phyloP scores from a whole-genome alignment of 2,113 vertebrate species.

The Micronycteris hirsuta region DNA sequence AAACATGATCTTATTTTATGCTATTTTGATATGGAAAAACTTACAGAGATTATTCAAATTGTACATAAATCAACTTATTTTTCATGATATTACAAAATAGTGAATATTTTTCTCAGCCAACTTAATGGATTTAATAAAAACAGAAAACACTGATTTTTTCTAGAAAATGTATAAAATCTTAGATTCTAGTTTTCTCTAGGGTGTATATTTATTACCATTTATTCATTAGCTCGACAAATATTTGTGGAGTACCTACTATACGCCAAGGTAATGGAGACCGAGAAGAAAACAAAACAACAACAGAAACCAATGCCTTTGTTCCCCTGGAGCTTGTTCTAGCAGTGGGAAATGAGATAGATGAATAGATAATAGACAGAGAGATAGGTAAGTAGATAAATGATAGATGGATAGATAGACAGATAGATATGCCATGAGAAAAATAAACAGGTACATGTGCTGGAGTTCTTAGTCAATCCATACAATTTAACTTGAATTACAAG shows the following conservation, averaged over 20 bases:
- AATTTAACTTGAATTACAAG: neutral
- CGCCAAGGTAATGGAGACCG: neutral
- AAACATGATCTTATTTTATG: neutral
- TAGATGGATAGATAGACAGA: neutral
- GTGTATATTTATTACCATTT: neutral
- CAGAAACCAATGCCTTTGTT: neutral
- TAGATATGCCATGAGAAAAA: neutral
- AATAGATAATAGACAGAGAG: neutral
- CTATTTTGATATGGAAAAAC: neutral
- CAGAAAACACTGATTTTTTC: neutral
- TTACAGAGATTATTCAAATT: neutral
- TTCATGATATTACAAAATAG: neutral
- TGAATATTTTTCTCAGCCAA: neutral
- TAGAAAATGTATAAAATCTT: neutral
- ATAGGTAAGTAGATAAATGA: neutral
- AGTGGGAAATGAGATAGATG: neutral
- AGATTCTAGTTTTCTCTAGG: neutral
- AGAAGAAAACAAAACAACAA: neutral
- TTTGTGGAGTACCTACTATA: neutral
- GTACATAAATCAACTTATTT: neutral
- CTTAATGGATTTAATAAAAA: neutral
- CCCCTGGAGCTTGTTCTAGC: neutral
- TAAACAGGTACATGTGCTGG: neutral
- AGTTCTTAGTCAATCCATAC: neutral
- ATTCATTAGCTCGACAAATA: neutral